phyloP scores from a whole-genome alignment of 2,888 invertebrate genomes.

The Meta bourneti region DNA sequence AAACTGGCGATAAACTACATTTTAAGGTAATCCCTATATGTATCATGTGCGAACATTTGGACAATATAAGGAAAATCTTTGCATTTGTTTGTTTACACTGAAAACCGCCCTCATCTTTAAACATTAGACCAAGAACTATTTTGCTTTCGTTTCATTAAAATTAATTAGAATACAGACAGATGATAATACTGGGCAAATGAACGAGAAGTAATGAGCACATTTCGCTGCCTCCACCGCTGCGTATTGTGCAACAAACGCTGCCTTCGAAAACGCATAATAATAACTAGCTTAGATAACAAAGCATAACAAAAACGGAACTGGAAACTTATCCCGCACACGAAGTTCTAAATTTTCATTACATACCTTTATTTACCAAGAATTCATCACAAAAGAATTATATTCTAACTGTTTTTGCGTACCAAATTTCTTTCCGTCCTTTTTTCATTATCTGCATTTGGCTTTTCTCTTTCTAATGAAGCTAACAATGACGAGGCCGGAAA shows the following conservation, averaged over 20 bases:
- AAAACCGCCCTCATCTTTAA: no score
- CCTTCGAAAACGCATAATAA: neutral
- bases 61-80: no score
- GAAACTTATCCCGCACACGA: constrained; percentile 10
- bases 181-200: neutral
- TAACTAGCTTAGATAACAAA: neutral
- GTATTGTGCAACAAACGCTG: neutral
- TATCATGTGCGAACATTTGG: no score
- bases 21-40: no score
- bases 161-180: neutral
- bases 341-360: constrained; percentile 42
- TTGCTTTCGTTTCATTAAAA: neutral
- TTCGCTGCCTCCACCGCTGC: neutral
- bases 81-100: no score
- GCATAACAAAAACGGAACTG: neutral
- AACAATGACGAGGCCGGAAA: constrained; percentile 57
- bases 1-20: no score
- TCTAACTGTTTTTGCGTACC: constrained; percentile 58
- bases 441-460: constrained; percentile 25
- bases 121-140: no score
- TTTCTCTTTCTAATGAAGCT: constrained; percentile 66
- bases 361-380: constrained; percentile 50
- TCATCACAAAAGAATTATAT: constrained; percentile 45
- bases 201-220: neutral
- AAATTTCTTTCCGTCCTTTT: constrained; percentile 33